These are phyloP conservation scores for Proteles cristata DNA, from an alignment of 2,113 vertebrate genomes.

Conservation along the genomic window DNA sequence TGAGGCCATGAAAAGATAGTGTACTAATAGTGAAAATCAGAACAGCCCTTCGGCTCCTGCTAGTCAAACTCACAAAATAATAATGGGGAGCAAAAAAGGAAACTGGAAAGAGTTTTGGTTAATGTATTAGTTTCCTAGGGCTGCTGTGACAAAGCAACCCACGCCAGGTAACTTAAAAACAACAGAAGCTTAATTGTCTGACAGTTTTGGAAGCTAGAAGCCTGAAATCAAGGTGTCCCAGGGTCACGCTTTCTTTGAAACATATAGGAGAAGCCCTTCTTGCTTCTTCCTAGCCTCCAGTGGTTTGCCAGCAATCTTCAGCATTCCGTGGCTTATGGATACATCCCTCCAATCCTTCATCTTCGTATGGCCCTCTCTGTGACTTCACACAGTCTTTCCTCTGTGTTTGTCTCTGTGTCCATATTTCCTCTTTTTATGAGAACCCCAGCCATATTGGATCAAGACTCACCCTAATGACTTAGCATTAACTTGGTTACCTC, in stretches of 20 bases:
- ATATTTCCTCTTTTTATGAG: background rate
- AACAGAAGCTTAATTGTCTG: background rate
- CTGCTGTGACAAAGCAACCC: background rate
- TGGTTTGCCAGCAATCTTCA: background rate
- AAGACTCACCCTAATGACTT: background rate
- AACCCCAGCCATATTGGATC: background rate
- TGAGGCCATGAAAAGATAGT: slow-evolving; percentile 20
- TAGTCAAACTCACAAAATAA: slow-evolving; percentile 32
- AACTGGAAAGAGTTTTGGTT: background rate
- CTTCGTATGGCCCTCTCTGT: background rate
- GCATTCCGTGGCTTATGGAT: background rate
- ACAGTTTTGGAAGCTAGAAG: background rate
- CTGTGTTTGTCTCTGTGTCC: background rate
- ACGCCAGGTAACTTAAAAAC: background rate
- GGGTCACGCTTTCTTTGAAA: background rate
- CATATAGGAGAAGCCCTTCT: background rate
- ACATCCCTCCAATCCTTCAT: background rate
- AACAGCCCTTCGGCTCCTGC: background rate
- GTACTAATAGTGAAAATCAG: slow-evolving; percentile 14
- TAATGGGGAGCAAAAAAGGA: background rate
- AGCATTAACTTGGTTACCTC: background rate
- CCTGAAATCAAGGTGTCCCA: background rate
- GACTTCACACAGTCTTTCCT: background rate
- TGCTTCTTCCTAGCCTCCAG: background rate
- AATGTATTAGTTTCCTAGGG: background rate